Base-by-base conservation (phyloP, 2,888 invertebrate genomes). In the Pseudoips prasinana region DNA sequence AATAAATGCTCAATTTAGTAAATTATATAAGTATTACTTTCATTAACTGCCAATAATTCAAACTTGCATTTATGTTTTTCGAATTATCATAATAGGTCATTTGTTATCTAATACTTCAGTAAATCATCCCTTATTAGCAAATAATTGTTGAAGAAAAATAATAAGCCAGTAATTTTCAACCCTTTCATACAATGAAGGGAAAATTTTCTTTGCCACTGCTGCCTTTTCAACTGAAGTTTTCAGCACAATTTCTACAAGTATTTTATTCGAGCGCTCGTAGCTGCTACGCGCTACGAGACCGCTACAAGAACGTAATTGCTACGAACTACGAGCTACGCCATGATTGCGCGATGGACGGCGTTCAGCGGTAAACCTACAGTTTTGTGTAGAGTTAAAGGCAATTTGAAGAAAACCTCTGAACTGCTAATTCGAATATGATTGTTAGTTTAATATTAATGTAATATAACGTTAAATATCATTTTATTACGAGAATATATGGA, bases 281-380 rank as follows among this genome's bases (percentile, higher is more conserved):
- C 39, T 25, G 63, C 67, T 63, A 66, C 69, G 57, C 25, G 63
- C 67, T 63, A 66, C 69, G 57, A 52, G 47, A 40, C 46, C 51
- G 58, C 69, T 68, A 74, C 73, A 60, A 71, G 73, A 52, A 51
- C 60, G 58, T 75, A 73, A 73, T 74, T 73, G 69, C 73, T 73
- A 72, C 72, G 64, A 40, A 57, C 58, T 64, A 58, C 64, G 64
- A 29, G 52, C 57, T 58, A 56, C 62, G 58, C 49, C 54, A 58
- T 65, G 64, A 73, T 71, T 70, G 71, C 64, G 57, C 45, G 47
- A 39, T 23, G 29, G 44, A 39, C 48, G 38, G 52, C 39, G 47
- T 41, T 31, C 40, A 33, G 35, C 30, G 56, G 58, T 49, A 56
- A 58, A 59, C 63, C 60, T 58, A 44, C 58, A 60, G 49, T 59